Evolutionary conservation across 2,113 vertebrate species (phyloP), one percentile per base, ranked within the genome.

Genomic region (Pseudorhombus dupliciocellatus): DNA sequence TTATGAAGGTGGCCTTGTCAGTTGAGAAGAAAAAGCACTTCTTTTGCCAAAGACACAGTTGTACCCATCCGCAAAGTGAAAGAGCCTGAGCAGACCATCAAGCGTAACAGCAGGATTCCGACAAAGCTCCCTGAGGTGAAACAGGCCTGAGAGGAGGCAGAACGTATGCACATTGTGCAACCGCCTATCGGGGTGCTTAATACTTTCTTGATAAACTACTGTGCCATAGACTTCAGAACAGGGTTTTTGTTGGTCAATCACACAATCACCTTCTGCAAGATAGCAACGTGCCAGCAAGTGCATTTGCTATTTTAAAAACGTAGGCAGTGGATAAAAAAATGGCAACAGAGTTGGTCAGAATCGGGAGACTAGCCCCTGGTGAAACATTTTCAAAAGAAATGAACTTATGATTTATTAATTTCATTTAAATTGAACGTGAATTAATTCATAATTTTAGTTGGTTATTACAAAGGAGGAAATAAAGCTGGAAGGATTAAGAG

Each of bases 351-450:
- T 28, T 15, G 15, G 53, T 7, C 53, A 55, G 15, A 55, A 7
- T 1, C 25, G 18, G 25, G 26, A 56, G 26, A 56, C 6, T 30
- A 26, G 26, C 18, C 26, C 16, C 52, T 54, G 20, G 14, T 54
- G 44, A 70, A 25, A 37, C 71, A 65, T n/a, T 50, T 50, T 54
- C n/a, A 63, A 44, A 58, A 68, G 48, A 51, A 46, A 46, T 46
- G 1, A 46, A 46, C 14, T 16, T 22, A 37, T 37, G 24, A 30
- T 64, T 34, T 2, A 73, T 14, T 15, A 0, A 57, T 66, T 53
- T 46, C 16, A 34, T 60, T 46, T 54, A 40, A 48, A 46, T 34
- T 40, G 11, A 25, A 25, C 14, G 2, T 15, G 3, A 50, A 50
- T 55, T 21, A 15, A 22, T 21, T 6, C 4, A 37, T 18, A 1